These are phyloP conservation scores for Nomada hirtipes DNA, from an alignment of 2,888 invertebrate genomes.

Conservation along the genomic window DNA sequence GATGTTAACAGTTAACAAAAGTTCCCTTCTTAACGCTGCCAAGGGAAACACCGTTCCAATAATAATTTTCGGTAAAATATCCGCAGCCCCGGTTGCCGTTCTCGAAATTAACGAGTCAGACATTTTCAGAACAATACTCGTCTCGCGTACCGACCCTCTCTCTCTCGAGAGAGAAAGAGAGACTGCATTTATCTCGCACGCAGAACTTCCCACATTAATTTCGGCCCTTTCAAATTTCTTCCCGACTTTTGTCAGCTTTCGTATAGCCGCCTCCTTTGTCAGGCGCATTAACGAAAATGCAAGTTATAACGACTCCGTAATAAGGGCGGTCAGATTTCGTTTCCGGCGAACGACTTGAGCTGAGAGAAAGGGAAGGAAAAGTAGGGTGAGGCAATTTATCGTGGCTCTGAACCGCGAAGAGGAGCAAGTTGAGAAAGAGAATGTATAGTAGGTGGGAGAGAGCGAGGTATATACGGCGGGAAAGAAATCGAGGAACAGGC, in stretches of 20 bases:
- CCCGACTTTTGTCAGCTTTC: conserved; percentile 42
- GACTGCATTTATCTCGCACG: conserved; percentile 36
- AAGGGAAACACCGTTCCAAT: neutral
- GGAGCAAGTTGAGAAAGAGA: conserved; percentile 28
- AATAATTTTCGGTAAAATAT: neutral
- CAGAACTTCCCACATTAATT: conserved; percentile 59
- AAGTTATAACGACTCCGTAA: conserved; percentile 68
- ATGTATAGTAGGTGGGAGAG: conserved; percentile 38
- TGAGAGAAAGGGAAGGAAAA: conserved; percentile 30
- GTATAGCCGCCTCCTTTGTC: conserved; percentile 39
- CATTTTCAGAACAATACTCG: conserved; percentile 30
- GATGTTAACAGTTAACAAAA: too few species aligned
- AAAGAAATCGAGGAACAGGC: neutral
- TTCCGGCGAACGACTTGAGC: conserved; percentile 47
- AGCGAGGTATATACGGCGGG: neutral
- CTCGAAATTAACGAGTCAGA: conserved; percentile 27
- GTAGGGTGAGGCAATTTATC: conserved; percentile 60
- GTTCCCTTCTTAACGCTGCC: neutral
- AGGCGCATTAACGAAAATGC: conserved; percentile 65
- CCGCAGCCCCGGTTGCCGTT: neutral
- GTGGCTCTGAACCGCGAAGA: conserved; percentile 48
- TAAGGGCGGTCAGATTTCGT: conserved; percentile 61
- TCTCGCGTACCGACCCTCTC: conserved; percentile 23
- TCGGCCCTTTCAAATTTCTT: conserved; percentile 23
- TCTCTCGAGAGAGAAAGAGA: too few species aligned